Base-by-base conservation (phyloP, 37 sponge, comb jelly and placozoan species). In the Haliclona indistincta region DNA sequence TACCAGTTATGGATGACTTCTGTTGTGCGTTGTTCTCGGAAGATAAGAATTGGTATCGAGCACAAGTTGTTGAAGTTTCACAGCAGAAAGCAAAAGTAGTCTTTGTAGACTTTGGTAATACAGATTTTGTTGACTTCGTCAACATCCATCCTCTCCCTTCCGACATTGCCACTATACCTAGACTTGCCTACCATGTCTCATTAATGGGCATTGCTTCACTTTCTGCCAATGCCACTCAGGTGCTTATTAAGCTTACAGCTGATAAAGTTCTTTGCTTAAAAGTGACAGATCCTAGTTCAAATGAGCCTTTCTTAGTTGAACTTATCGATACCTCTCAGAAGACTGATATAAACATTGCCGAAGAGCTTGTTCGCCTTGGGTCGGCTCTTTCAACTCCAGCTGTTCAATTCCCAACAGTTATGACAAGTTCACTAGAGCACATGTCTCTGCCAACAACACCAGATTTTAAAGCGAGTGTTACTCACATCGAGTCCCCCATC, bases 41-140 rank as follows among this genome's bases (percentile, higher is more conserved):
- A 49, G 91, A 91, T 54, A 28, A 54, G 11, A 22, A 4, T n/a
- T 81, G 86, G 86, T 81, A 91, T 67, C 75, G 91, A 10, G 80
- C 71, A 13, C 56, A 78, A 49, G 77, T 88, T 15, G 17, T 66
- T 0, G 49, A 55, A 19, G 39, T 64, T n/a, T 23, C 35, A 6
- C 64, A 32, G 4, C 34, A 1, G 20, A 23, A 8, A 0, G 63
- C 25, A 29, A 30, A 43, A 5, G 78, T 81, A 7, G 36, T 37
- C 20, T 91, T 81, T 70, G 38, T 91, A 38, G 91, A 91, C 52
- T 91, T 67, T 78, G 91, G 91, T 0, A 91, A 91, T 56, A 56
- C 44, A 1, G 90, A 84, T 22, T 63, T 29, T 34, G 85, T 84
- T 34, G 3, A 19, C 61, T 38, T 30, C 44, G 23, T 49, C 51